phyloP scores from a whole-genome alignment of 2,113 vertebrate genomes.

The Cavia porcellus region DNA sequence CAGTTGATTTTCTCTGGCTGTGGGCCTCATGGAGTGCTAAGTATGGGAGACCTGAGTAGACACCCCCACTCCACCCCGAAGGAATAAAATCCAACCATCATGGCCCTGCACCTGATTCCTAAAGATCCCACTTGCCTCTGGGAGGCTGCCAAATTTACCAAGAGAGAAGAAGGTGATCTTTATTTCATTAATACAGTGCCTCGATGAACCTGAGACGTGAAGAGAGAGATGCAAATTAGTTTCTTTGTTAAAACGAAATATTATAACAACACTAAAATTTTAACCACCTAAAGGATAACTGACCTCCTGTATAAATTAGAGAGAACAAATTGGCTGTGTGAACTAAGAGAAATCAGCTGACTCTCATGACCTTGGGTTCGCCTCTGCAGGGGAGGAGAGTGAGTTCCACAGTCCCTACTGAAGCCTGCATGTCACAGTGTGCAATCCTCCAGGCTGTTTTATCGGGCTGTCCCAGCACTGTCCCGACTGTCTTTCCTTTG shows the following conservation, averaged over 20 bases:
- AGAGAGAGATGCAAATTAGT: neutral
- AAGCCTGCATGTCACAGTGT: neutral
- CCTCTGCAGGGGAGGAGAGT: neutral
- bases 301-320: neutral
- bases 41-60: neutral
- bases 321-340: neutral
- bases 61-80: neutral
- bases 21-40: rapidly evolving
- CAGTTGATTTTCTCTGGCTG: neutral
- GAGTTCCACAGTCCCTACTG: too few species aligned
- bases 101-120: neutral
- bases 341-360: neutral
- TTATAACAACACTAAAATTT: neutral
- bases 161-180: neutral
- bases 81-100: neutral
- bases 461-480: neutral
- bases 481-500: neutral
- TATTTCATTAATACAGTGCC: neutral
- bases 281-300: neutral
- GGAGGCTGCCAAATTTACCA: neutral
- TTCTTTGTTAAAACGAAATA: neutral
- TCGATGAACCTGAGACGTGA: neutral
- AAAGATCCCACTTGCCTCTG: neutral
- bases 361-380: neutral
- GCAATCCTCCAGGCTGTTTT: neutral